Base-by-base conservation (phyloP, 2,888 invertebrate species). In the Andricus quercusramuli region DNA sequence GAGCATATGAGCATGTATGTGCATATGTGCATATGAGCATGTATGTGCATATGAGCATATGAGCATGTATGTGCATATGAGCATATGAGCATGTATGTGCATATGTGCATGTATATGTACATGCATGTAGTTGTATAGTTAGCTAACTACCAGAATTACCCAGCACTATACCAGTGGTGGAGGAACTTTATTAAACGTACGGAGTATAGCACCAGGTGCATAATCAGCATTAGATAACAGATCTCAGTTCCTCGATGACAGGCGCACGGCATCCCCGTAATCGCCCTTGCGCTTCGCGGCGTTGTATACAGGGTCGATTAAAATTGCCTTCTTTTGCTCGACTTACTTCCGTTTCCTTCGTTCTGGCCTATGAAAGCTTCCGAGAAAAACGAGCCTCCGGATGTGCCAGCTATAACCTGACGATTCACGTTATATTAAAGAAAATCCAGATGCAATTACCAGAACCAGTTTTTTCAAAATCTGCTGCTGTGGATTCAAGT, bases 171-270 rank as follows among this genome's bases (percentile, higher is more conserved):
- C 51, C 29, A 70, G 70, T 70, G 70, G 70, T 70, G 70, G 29
- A 51, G 56, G 51, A 74, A 74, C 32, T 74, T 74, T 74, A 74
- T 74, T 74, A 74, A 74, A 74, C n/a, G 74, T 70, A 70, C 3
- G 20, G 47, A 82, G 79, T 82, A 82, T 83, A 81, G 77, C 83
- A 79, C 83, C 85, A 85, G 83, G 84, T 86, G 86, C 88, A 88
- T 90, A 90, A 90, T 90, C 89, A 90, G 86, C 86, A 86, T 87
- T 85, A 87, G 90, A 90, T 90, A 90, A 85, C 85, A 86, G 88
- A 90, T 90, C 90, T 90, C 87, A 88, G 84, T 87, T 84, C 87
- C 89, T 89, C 90, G 90, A 91, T 91, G 90, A 90, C 89, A 90
- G 89, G 89, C 89, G 88, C 88, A 89, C 82, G 87, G 88, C 87